Percentiles rank a stretch among this genome's conserved stretches.
Conservation (phyloP, 2,113 vertebrate species). For the Pristiophorus japonicus region DNA sequence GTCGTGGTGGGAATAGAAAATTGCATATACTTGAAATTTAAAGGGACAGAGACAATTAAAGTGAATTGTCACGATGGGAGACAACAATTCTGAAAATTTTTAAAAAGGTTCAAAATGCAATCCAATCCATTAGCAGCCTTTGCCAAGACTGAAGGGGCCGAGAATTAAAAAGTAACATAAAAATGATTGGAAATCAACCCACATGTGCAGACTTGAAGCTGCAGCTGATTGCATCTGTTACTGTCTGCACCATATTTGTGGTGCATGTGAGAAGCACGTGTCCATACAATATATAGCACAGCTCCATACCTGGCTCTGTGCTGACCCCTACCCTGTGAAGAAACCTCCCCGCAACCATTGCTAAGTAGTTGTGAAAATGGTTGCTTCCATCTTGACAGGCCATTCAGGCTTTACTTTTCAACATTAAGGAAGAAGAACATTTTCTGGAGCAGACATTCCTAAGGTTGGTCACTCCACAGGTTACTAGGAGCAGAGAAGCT, state of each 20-base stretch:
- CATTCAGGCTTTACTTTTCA: not conserved
- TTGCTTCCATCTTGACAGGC: not conserved
- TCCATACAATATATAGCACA: not conserved
- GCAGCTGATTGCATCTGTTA: not conserved
- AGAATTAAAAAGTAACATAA: conserved; percentile 14
- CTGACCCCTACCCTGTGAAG: not conserved
- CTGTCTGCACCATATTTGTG: not conserved
- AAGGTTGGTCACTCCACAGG: not conserved
- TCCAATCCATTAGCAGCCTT: not conserved
- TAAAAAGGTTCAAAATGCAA: not conserved
- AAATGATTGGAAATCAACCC: not conserved
- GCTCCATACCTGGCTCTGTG: not conserved
- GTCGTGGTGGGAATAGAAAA: not conserved
- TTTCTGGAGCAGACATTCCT: not conserved
- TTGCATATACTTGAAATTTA: not conserved
- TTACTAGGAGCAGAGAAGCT: not conserved
- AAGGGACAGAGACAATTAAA: not conserved
- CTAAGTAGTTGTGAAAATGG: not conserved
- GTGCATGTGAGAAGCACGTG: not conserved
- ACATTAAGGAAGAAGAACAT: not conserved
- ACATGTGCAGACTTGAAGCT: not conserved
- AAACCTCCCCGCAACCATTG: not conserved
- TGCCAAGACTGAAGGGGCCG: not conserved
- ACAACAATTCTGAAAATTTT: not conserved
- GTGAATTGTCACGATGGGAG: not conserved